phyloP scores from a whole-genome alignment of 2,888 invertebrate species.

The Trissonchulus sp. region DNA sequence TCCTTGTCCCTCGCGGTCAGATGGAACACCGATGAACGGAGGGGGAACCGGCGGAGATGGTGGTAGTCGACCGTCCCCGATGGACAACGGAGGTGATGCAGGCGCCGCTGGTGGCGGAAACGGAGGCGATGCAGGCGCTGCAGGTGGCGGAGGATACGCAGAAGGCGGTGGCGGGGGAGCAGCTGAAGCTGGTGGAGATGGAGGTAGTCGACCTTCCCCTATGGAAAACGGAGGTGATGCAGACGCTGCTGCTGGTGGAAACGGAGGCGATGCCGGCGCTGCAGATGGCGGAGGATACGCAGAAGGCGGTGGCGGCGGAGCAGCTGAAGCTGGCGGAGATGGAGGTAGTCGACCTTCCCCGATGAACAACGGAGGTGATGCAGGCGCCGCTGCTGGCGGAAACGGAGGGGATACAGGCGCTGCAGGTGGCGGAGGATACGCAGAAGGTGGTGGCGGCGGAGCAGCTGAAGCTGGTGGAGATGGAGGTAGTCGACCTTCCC shows the following conservation, averaged over 20 bases:
- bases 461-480: no score
- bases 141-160: background rate
- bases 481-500: no score
- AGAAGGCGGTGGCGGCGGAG: background rate
- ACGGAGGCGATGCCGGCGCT: background rate
- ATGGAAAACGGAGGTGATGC: background rate
- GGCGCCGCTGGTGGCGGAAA: background rate
- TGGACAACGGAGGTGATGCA: background rate
- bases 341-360: no score
- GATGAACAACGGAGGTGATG: no score
- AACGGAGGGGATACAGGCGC: no score
- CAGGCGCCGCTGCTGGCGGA: no score
- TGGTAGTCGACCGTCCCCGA: background rate
- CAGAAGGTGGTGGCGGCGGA: no score
- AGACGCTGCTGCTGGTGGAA: background rate
- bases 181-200: background rate
- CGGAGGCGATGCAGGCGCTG: background rate
- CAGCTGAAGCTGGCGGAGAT: background rate
- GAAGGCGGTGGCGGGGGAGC: background rate
- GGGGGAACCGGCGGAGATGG: background rate
- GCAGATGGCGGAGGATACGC: background rate
- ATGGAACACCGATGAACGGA: background rate
- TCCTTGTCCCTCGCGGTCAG: background rate
- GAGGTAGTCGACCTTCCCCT: background rate
- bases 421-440: no score